Percentiles rank a stretch among this genome's conserved stretches.
Evolutionary conservation across 1,140 invertebrate species (phyloP).

Genomic region (Druon quercuslanigerum): DNA sequence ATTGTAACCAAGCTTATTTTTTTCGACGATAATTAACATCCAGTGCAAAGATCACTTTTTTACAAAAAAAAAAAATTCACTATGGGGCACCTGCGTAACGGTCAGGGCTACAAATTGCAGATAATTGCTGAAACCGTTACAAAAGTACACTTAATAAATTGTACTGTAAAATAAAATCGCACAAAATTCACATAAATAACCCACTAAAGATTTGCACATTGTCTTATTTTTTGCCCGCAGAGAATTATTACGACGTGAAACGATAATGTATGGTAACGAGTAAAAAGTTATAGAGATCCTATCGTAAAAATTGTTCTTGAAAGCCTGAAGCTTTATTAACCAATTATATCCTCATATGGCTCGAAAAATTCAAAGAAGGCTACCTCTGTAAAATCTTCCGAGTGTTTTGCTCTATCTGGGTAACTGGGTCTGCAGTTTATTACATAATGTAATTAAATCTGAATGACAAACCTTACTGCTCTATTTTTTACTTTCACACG

Average conservation of each 20-base stretch:
- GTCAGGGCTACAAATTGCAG: no score
- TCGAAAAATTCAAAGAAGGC: conserved; percentile 1
- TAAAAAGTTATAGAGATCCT: conserved; percentile 1
- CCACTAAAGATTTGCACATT: not conserved
- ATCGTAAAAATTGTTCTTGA: conserved; percentile 24
- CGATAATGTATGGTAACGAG: not conserved
- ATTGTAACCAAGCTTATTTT: no score
- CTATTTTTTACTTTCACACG: no score
- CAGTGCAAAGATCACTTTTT: no score
- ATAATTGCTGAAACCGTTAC: no score
- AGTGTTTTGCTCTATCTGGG: not conserved
- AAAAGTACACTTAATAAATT: no score
- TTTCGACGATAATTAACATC: no score
- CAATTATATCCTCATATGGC: conserved; percentile 24
- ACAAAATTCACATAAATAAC: conserved; percentile 2
- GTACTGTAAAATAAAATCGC: not conserved
- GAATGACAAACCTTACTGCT: no score
- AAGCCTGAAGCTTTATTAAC: conserved; percentile 15
- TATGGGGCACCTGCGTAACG: no score
- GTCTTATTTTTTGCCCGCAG: not conserved
- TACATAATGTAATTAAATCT: no score
- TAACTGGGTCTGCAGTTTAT: no score
- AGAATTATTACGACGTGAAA: conserved; percentile 14
- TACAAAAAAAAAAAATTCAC: no score
- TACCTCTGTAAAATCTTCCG: not conserved